Evolutionary conservation across 2,113 vertebrate genomes (phyloP).

Genomic region (Bos taurus): DNA sequence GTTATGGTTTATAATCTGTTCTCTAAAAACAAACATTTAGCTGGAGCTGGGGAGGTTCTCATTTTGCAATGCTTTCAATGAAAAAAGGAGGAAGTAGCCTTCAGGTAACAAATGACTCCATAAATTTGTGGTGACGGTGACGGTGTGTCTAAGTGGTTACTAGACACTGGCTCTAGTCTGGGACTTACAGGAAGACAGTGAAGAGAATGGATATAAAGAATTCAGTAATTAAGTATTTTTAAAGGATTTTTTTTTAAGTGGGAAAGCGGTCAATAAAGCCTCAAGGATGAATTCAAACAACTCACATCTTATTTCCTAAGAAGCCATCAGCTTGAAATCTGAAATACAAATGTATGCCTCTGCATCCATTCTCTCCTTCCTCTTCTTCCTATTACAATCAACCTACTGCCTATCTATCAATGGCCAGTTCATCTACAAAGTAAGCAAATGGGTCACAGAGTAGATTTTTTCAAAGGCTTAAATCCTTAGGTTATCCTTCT

Average conservation of each 20-base stretch:
- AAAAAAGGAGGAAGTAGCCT: background rate
- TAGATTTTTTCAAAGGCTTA: slow-evolving; percentile 10
- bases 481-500: background rate
- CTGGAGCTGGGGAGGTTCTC: background rate
- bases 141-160: background rate
- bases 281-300: background rate
- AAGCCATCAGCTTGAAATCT: slow-evolving; percentile 11
- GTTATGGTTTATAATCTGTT: background rate
- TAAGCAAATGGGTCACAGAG: background rate
- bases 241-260: background rate
- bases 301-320: background rate
- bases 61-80: background rate
- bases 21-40: slow-evolving; percentile 26
- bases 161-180: background rate
- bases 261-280: background rate
- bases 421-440: background rate
- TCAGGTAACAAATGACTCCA: slow-evolving; percentile 3
- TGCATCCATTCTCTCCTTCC: background rate
- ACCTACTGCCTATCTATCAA: background rate
- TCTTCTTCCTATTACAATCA: background rate
- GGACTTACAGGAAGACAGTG: background rate
- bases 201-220: background rate
- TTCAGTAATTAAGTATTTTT: background rate
- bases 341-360: background rate
- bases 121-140: background rate